Evolutionary conservation across 2,888 invertebrate species (phyloP), one percentile per base, ranked within the genome.

Genomic region (Hemaris fuciformis): DNA sequence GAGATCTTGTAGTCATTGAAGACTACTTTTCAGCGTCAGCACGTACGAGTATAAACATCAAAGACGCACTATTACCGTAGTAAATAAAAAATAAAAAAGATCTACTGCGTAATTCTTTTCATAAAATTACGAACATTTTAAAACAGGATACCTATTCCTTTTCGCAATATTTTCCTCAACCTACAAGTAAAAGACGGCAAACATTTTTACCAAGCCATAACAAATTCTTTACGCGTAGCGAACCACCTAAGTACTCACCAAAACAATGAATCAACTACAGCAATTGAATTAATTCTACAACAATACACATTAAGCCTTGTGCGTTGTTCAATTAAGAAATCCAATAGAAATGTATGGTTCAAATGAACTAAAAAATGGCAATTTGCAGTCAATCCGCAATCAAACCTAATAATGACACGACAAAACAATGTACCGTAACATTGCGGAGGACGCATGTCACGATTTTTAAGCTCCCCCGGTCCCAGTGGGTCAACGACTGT

Each of bases 401-500:
- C 66, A 64, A 66, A 72, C 67, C 62, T 71, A 75, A 75, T 75
- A 77, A 76, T 75, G 70, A 76, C 58, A 63, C 42, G 23, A 68
- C 65, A 62, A 72, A 75, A 71, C 68, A 68, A 74, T 71, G 73
- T 79, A 77, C 77, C 72, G 74, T 75, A 74, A 73, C 69, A 66
- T 69, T 69, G 72, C 67, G 63, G 63, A 63, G 64, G 38, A 66
- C 59, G 68, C 71, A 70, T 79, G 79, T 77, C 81, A 81, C 80
- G 81, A 75, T 75, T 82, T 73, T 76, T 73, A 75, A 74, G 71
- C 70, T 38, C 38, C 41, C n/a, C 67, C 71, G 63, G 67, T 68
- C 62, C 73, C 73, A 79, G 71, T 82, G 72, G 83, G 83, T 81
- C 84, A 81, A 81, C 82, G 77, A 76, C 76, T 74, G 65, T 61